Percentiles rank a stretch among this genome's conserved stretches.
Conservation (phyloP, 2,113 vertebrate genomes). For the Calidris pygmaea region DNA sequence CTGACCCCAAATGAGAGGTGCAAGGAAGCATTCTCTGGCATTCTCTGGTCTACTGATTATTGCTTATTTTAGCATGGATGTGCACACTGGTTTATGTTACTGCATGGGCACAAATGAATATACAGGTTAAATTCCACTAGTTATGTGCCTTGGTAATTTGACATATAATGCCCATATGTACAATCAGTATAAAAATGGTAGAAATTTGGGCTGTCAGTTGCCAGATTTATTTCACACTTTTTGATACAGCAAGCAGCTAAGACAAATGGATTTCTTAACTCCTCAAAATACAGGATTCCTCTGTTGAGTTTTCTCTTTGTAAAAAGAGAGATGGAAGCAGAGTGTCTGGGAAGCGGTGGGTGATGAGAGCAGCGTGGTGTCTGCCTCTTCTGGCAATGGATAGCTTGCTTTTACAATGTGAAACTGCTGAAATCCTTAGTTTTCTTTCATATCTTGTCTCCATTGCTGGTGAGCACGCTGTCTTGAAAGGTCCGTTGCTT, state of each 20-base stretch:
- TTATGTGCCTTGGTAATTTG: not conserved
- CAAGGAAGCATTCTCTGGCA: accelerated
- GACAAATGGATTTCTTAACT: not conserved
- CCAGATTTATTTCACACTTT: not conserved
- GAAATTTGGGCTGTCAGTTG: not conserved
- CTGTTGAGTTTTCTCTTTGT: not conserved
- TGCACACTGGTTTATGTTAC: not conserved
- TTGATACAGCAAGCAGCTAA: not conserved
- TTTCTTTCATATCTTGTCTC: not conserved
- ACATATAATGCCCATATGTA: not conserved
- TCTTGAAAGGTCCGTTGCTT: not conserved
- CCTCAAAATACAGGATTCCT: not conserved
- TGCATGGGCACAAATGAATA: not conserved
- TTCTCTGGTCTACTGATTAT: not conserved
- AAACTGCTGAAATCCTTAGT: not conserved
- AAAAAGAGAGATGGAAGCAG: not conserved
- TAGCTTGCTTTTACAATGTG: not conserved
- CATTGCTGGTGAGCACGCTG: not conserved
- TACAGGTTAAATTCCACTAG: not conserved
- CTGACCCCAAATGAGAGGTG: not conserved
- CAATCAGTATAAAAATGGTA: not conserved
- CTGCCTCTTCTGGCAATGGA: not conserved
- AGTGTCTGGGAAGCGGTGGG: not conserved
- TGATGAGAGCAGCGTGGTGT: not conserved
- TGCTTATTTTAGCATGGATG: not conserved